Conservation (phyloP, 1,140 invertebrate genomes). For the Panagrolaimus sp. region DNA sequence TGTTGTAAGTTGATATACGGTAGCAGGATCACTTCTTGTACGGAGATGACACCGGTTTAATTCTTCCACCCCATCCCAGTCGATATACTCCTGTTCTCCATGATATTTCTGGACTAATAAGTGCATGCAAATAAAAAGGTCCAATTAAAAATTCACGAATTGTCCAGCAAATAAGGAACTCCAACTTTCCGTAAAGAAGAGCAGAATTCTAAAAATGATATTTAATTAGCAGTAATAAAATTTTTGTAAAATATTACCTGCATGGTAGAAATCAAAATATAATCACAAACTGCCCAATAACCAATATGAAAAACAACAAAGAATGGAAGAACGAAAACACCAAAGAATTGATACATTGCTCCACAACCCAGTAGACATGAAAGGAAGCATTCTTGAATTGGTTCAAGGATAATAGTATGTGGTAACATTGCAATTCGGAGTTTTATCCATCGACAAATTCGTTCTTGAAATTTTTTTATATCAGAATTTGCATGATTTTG, state of each 20-base stretch:
- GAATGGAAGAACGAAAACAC: slow-evolving; percentile 76
- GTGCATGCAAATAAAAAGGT: slow-evolving; percentile 77
- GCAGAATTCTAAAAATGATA: slow-evolving; percentile 71
- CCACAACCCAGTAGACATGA: slow-evolving; percentile 76
- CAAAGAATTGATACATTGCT: slow-evolving; percentile 63
- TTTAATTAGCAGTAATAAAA: no score
- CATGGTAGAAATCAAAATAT: slow-evolving; percentile 79
- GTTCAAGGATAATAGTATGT: slow-evolving; percentile 82
- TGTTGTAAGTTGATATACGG: not conserved
- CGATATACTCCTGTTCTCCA: slow-evolving; percentile 48
- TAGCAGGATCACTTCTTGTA: not conserved
- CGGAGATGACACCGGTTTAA: slow-evolving; percentile 15
- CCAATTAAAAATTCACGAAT: no score
- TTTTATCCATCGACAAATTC: slow-evolving; percentile 74
- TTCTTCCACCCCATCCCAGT: slow-evolving; percentile 44
- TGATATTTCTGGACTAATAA: slow-evolving; percentile 61
- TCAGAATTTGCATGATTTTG: slow-evolving; percentile 47
- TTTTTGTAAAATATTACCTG: slow-evolving; percentile 68
- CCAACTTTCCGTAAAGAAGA: no score
- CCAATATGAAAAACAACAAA: slow-evolving; percentile 88
- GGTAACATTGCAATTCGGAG: slow-evolving; percentile 89
- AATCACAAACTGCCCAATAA: slow-evolving; percentile 90
- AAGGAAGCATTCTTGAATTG: slow-evolving; percentile 82
- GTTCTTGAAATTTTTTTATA: slow-evolving; percentile 35
- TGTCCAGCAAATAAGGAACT: no score